These are phyloP conservation scores for Oryzias sinensis DNA, from an alignment of 2,797 vertebrate species.

Conservation along the genomic window DNA sequence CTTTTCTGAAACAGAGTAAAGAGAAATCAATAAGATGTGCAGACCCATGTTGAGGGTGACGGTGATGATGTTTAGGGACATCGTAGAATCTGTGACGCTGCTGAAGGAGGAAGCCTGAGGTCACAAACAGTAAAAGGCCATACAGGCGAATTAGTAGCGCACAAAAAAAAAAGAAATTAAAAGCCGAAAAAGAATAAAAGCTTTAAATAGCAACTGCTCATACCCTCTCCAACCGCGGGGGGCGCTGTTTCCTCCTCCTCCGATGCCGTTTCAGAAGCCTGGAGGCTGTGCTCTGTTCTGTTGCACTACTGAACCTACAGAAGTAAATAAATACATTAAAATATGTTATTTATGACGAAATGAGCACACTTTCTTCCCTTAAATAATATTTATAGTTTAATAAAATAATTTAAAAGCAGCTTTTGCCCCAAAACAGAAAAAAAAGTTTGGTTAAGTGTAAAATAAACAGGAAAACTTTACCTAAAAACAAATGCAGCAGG, in stretches of 20 bases:
- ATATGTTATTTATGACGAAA: no score
- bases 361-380: no score
- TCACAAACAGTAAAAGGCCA: background rate
- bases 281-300: conserved; percentile 89
- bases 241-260: conserved; percentile 88
- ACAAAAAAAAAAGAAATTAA: no score
- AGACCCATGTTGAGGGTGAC: conserved; percentile 94
- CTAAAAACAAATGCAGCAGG: no score
- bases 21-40: conserved; percentile 14
- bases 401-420: no score
- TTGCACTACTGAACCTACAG: conserved; percentile 89
- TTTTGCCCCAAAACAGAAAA: no score
- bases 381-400: no score
- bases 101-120: conserved; percentile 89
- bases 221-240: conserved; percentile 88
- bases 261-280: conserved; percentile 90
- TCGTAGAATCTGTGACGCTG: conserved; percentile 92
- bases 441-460: no score
- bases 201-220: background rate
- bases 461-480: no score
- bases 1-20: background rate
- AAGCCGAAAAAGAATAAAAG: background rate
- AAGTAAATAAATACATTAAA: background rate
- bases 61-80: conserved; percentile 94
- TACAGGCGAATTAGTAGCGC: no score